These are phyloP conservation scores for Pegoplata infirma DNA, from an alignment of 2,888 invertebrate species.

Conservation along the genomic window DNA sequence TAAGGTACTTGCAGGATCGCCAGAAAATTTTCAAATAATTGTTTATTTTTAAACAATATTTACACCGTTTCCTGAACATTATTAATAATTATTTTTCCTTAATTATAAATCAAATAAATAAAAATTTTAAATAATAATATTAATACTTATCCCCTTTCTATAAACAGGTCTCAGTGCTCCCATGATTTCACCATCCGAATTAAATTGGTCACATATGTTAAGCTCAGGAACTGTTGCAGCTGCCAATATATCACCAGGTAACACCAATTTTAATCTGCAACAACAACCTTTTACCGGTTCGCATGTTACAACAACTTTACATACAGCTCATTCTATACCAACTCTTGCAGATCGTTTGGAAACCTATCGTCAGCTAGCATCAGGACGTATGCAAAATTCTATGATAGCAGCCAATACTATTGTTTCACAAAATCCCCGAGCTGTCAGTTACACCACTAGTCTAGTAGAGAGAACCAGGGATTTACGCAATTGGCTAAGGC, in stretches of 20 bases:
- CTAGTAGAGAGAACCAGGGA: conserved; percentile 83
- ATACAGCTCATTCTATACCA: conserved; percentile 76
- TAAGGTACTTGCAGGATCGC: too few relatives aligned
- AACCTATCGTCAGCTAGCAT: conserved; percentile 80
- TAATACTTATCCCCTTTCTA: too few relatives aligned
- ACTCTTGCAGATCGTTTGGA: conserved; percentile 80
- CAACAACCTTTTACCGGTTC: conserved; percentile 37
- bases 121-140: too few relatives aligned
- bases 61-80: not conserved
- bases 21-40: too few relatives aligned
- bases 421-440: conserved; percentile 76
- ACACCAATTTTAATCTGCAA: conserved; percentile 48
- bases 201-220: conserved; percentile 74
- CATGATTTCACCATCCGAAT: conserved; percentile 72
- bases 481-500: conserved; percentile 83
- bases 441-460: conserved; percentile 81
- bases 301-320: conserved; percentile 63
- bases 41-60: too few relatives aligned
- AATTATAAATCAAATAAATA: too few relatives aligned
- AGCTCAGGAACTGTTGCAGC: conserved; percentile 56
- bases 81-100: not conserved
- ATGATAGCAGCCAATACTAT: conserved; percentile 75
- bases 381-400: conserved; percentile 78
- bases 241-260: conserved; percentile 55
- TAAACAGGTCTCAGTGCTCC: conserved; percentile 57